phyloP scores from a whole-genome alignment of 1,140 invertebrate genomes.

The Dermatophagoides farinae region DNA sequence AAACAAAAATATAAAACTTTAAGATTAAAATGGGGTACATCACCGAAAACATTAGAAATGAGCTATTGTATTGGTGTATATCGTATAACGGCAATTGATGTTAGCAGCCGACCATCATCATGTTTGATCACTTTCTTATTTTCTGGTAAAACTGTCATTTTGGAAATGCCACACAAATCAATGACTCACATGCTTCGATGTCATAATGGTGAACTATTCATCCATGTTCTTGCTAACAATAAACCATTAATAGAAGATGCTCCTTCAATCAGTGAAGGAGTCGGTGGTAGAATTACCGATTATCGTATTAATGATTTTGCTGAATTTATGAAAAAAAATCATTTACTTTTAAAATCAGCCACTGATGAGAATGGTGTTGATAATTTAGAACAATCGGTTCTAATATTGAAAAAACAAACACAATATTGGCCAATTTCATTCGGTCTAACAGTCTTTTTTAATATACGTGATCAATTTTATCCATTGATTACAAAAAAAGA shows the following conservation, averaged over 20 bases:
- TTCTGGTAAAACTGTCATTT: constrained; percentile 64
- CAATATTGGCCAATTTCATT: constrained; percentile 83
- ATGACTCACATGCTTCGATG: constrained; percentile 79
- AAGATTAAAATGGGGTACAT: constrained; percentile 87
- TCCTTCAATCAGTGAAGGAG: constrained; percentile 78
- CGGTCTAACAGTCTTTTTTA: constrained; percentile 69
- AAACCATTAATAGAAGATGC: constrained; percentile 80
- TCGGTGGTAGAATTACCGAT: constrained; percentile 75
- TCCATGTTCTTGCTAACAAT: constrained; percentile 55
- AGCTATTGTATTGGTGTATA: constrained; percentile 61
- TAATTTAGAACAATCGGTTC: constrained; percentile 34
- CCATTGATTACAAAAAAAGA: constrained; percentile 57
- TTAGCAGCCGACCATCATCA: constrained; percentile 74
- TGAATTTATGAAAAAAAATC: constrained; percentile 27
- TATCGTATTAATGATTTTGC: constrained; percentile 43
- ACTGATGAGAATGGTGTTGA: constrained; percentile 13
- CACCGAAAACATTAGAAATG: constrained; percentile 45
- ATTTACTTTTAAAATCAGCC: constrained; percentile 23
- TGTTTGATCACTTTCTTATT: constrained; percentile 89
- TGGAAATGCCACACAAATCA: constrained; percentile 63
- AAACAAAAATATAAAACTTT: constrained; percentile 48
- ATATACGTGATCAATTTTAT: constrained; percentile 52
- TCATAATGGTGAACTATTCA: constrained; percentile 87
- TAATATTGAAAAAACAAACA: constrained; percentile 49
- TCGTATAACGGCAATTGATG: constrained; percentile 82